Evolutionary conservation across 2,113 vertebrate species (phyloP).

Genomic region (Lamprotornis superbus): DNA sequence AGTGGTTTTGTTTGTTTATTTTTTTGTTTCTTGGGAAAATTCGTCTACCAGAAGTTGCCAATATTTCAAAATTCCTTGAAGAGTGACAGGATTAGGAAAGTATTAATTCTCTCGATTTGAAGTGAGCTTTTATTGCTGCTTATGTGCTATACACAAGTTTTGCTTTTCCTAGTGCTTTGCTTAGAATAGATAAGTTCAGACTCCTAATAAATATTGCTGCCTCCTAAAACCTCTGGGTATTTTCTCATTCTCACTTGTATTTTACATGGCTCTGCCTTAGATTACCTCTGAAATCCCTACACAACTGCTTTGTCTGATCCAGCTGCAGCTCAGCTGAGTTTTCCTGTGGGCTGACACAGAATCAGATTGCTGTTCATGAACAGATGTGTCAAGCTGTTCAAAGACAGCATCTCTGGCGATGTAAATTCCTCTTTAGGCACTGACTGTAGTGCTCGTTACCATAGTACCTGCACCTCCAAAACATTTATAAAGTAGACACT

Average conservation of each 20-base stretch:
- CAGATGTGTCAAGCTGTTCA: conserved; percentile 44
- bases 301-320: conserved; percentile 2
- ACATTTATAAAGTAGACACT: conserved; percentile 1
- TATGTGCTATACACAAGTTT: neutral
- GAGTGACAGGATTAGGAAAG: neutral
- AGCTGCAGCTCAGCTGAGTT: conserved; percentile 4
- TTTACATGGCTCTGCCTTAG: neutral
- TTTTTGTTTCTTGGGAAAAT: conserved; percentile 13
- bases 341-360: neutral
- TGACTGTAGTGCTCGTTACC: neutral
- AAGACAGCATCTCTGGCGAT: neutral
- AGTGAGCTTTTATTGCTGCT: conserved; percentile 4
- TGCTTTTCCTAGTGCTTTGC: neutral
- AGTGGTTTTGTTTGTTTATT: neutral
- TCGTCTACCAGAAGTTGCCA: neutral
- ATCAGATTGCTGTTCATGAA: neutral
- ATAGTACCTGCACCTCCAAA: conserved; percentile 29
- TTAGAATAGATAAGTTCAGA: conserved; percentile 1
- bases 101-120: neutral
- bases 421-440: conserved; percentile 23
- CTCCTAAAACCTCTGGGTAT: neutral
- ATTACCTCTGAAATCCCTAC: conserved; percentile 23
- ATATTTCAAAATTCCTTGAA: conserved; percentile 25
- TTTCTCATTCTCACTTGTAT: conserved; percentile 6
- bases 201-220: conserved; percentile 1